Base-by-base conservation (phyloP, 2,113 vertebrate genomes). In the Heterocephalus glaber region DNA sequence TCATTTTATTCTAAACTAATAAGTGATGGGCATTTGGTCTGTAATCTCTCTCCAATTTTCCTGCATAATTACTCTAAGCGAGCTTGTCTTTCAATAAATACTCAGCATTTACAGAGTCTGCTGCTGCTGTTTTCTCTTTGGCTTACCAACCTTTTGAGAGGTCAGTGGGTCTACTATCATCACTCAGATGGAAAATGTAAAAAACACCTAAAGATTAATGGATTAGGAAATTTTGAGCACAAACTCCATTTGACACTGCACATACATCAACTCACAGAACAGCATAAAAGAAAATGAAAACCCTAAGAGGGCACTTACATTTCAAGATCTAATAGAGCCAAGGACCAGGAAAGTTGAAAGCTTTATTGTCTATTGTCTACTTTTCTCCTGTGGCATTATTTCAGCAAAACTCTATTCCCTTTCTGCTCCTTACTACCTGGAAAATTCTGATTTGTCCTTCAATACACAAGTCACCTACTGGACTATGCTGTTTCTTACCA, bases 1-100 rank as follows among this genome's bases (percentile, higher is more conserved):
- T 96, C 74, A 95, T 97, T 98, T 97, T 93, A 89, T 92, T 93
- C 76, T 97, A 95, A 89, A 70, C 41, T 97, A 97, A 97, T 93
- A 98, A 97, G 95, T 96, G 93, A 92, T 92, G 66, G 63, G 13
- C 80, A 97, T 84, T 93, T 13, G 92, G 13, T 70, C 22, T 82
- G 82, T 33, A 28, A 14, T 58, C 90, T 52, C 12, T 16, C 33
- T 41, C 92, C 89, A 83, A 97, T 83, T 83, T 83, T 86, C 28
- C 61, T 84, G 70, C 85, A 9, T 77, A 96, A 93, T 97, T 95
- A 86, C 28, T 11, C 8, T 84, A 92, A 22, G 11, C 92, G 94
- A 95, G 30, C 28, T 92, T 19, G 3, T 94, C 65, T 85, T 97
- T 95, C 96, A 94, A 87, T 30, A 95, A 83, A 89, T 85, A 38